Evolutionary conservation across 2,113 vertebrate genomes (phyloP).

Genomic region (Coreoperca whiteheadi): DNA sequence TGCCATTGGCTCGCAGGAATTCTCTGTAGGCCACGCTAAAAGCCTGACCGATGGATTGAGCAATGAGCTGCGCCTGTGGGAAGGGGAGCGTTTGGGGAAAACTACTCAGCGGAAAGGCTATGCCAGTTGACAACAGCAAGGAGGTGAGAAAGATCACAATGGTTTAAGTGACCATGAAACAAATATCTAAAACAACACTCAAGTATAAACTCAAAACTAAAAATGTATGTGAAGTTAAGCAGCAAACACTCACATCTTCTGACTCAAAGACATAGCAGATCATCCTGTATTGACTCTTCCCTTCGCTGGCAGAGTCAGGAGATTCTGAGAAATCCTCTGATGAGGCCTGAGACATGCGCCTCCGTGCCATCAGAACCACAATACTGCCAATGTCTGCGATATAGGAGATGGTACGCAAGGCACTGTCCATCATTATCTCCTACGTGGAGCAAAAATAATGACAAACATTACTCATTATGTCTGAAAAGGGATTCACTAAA

Average conservation of each 20-base stretch:
- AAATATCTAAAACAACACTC: conserved; percentile 18
- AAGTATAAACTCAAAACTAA: neutral
- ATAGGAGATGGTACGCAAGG: conserved; percentile 97
- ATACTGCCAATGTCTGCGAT: conserved; percentile 98
- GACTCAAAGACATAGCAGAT: conserved; percentile 99
- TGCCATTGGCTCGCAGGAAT: conserved; percentile 97
- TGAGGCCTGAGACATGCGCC: conserved; percentile 90
- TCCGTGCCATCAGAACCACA: conserved; percentile 96
- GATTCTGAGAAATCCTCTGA: conserved; percentile 94
- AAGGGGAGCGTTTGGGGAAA: conserved; percentile 46
- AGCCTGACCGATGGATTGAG: conserved; percentile 98
- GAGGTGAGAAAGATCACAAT: conserved; percentile 40
- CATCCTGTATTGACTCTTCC: conserved; percentile 96
- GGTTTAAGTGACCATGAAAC: conserved; percentile 11
- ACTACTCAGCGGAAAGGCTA: conserved; percentile 62
- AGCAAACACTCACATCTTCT: conserved; percentile 91
- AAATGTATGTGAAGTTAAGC: neutral
- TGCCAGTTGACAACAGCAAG: conserved; percentile 48
- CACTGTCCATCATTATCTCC: conserved; percentile 99
- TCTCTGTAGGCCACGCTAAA: conserved; percentile 99
- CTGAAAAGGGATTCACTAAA: neutral
- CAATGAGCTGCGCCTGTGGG: conserved; percentile 95
- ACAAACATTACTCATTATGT: neutral
- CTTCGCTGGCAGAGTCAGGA: conserved; percentile 88
- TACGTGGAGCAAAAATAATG: conserved; percentile 59